Base-by-base conservation (phyloP, 2,113 vertebrate genomes). In the Arothron firmamentum region DNA sequence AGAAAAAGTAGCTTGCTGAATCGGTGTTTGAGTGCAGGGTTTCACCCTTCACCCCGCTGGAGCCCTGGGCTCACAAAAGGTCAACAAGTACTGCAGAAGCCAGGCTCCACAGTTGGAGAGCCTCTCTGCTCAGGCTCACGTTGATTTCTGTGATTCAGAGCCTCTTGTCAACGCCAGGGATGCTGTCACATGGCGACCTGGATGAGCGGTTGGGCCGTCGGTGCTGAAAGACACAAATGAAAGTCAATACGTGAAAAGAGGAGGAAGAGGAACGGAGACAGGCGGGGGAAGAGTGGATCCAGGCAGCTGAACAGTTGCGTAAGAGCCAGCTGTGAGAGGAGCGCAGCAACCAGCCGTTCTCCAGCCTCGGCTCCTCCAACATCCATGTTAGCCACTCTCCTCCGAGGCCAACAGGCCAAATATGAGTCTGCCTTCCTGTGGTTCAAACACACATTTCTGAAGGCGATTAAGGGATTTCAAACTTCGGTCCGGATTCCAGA, bases 301-400 rank as follows among this genome's bases (percentile, higher is more conserved):
- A 65, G 25, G 62, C 67, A 56, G 73, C 11, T 61, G 6, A 16
- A 45, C 53, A 46, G 65, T 87, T 85, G 84, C 71, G 75, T 79
- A 82, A 87, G 73, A 3, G 9, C 45, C 79, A 87, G 81, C 73
- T 86, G 79, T 76, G 62, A 49, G 72, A 41, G 12, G 52, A 46
- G 52, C 68, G 61, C 73, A 66, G 72, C 51, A 54, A 74, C 52
- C 66, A 65, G 67, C 69, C 56, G 57, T 59, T 59, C 75, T 73
- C 64, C 31, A 64, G 28, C 61, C 63, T 56, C 54, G 64, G 62
- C 49, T 16, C 48, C 70, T 52, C 65, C 62, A 65, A 38, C 6
- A 14, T 42, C 62, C 67, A 80, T 13, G 5, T 42, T 28, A 28
- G 3, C 25, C 25, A 28, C 25, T 28, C 25, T 28, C 25, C 25